Evolutionary conservation across 2,797 vertebrate species (phyloP).

Genomic region (Centroberyx gerrardi): DNA sequence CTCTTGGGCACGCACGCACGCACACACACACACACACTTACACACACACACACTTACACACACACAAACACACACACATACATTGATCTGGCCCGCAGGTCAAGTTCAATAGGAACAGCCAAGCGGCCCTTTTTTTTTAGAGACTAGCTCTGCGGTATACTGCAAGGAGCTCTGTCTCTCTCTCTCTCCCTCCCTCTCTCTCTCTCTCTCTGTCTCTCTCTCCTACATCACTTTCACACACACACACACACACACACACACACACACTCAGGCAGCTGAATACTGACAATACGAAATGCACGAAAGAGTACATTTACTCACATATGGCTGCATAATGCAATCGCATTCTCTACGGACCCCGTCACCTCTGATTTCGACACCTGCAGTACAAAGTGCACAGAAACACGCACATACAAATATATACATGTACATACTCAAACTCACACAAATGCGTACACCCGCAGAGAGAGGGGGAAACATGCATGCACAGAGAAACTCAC

Average conservation of each 20-base stretch:
- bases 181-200: slow-evolving; percentile 18
- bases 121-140: slow-evolving; percentile 74
- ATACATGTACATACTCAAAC: slow-evolving; percentile 10
- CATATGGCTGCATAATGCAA: background rate
- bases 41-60: slow-evolving; percentile 50
- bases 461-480: slow-evolving; percentile 46
- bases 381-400: background rate
- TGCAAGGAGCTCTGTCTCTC: slow-evolving; percentile 65
- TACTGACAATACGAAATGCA: slow-evolving; percentile 36
- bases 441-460: slow-evolving; percentile 11
- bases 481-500: slow-evolving; percentile 48
- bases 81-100: slow-evolving; percentile 89
- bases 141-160: slow-evolving; percentile 71
- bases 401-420: slow-evolving; percentile 27
- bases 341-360: background rate
- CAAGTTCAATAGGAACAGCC: slow-evolving; percentile 89
- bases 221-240: slow-evolving; percentile 17
- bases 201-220: slow-evolving; percentile 30
- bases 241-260: slow-evolving; percentile 30
- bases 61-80: slow-evolving; percentile 69
- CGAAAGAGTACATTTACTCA: slow-evolving; percentile 28
- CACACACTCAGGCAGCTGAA: slow-evolving; percentile 21
- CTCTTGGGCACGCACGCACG: slow-evolving; percentile 46
- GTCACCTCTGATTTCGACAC: slow-evolving; percentile 14
- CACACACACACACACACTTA: slow-evolving; percentile 57